These are phyloP conservation scores for Oreochromis grahami DNA, from an alignment of 2,797 vertebrate genomes.

Conservation along the genomic window DNA sequence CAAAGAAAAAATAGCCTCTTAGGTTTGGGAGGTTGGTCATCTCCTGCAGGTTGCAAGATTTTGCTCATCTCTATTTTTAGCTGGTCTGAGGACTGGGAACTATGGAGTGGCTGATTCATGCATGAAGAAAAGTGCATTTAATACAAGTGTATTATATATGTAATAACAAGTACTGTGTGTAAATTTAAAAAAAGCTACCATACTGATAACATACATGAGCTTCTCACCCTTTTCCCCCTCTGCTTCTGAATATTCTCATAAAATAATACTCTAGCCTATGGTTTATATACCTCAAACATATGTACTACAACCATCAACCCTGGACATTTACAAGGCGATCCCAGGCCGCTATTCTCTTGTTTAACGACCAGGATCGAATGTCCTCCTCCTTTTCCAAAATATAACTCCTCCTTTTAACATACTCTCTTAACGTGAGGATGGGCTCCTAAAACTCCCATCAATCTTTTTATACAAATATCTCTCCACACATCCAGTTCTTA, in stretches of 20 bases:
- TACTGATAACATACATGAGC: neutral
- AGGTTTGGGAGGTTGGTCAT: neutral
- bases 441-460: slow-evolving; percentile 48
- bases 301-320: slow-evolving; percentile 45
- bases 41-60: neutral
- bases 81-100: neutral
- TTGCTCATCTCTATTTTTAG: neutral
- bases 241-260: slow-evolving; percentile 1
- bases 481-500: slow-evolving; percentile 10
- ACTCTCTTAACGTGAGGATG: slow-evolving; percentile 33
- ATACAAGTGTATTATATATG: neutral
- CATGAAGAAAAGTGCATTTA: neutral
- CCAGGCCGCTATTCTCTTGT: slow-evolving; percentile 39
- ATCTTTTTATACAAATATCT: slow-evolving; percentile 52
- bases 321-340: slow-evolving; percentile 62
- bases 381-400: slow-evolving; percentile 35
- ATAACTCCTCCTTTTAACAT: slow-evolving; percentile 34
- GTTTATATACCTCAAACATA: slow-evolving; percentile 39
- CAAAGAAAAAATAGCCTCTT: neutral
- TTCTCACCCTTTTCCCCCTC: neutral
- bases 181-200: neutral
- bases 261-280: neutral
- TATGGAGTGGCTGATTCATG: no score
- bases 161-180: neutral
- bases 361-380: slow-evolving; percentile 59